A percentile compares a stretch with the other conserved stretches of the same genome.
Conservation (phyloP, 1,140 invertebrate genomes). For the Alviniconcha marisindica region DNA sequence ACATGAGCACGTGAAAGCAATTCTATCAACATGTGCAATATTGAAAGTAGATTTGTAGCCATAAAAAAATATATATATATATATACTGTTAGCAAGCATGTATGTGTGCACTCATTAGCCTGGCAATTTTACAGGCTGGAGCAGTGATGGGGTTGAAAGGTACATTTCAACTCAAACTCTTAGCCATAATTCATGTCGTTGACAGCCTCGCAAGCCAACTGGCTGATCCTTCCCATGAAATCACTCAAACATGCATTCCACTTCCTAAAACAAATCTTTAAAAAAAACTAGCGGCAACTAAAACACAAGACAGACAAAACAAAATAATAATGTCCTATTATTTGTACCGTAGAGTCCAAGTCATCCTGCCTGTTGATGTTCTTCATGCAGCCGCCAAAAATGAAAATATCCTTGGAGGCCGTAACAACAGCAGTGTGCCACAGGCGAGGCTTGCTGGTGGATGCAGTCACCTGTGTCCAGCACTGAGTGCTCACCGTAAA, state of each 20-base stretch:
- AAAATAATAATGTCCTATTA: background rate
- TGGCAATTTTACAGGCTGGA: no score
- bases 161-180: no score
- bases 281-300: background rate
- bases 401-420: background rate
- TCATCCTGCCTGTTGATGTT: background rate
- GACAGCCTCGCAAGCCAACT: background rate
- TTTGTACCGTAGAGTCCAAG: background rate
- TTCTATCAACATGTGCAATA: no score
- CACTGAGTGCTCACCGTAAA: background rate
- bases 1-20: no score
- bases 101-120: no score
- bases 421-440: slow-evolving; percentile 5
- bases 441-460: background rate
- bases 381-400: background rate
- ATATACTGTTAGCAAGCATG: no score
- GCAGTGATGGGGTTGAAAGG: no score
- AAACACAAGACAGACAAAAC: no score
- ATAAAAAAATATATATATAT: no score
- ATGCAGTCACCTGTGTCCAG: background rate
- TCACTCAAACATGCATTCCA: background rate
- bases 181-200: no score
- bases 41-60: no score
- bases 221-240: background rate
- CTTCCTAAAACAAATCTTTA: background rate